Conservation (phyloP, 2,888 invertebrate species). For the Zygaena filipendulae region DNA sequence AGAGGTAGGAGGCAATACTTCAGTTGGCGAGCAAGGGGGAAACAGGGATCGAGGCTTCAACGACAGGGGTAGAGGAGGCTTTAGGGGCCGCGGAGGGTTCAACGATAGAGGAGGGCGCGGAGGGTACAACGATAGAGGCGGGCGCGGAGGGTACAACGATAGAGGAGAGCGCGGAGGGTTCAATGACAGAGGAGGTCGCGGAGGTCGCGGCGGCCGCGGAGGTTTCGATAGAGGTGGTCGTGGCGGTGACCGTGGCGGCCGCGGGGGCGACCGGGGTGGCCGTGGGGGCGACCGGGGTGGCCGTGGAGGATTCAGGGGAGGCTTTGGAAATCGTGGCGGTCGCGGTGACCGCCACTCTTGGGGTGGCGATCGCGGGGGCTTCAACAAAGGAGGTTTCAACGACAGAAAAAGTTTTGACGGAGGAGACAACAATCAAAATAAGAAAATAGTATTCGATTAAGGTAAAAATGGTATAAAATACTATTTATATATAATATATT, state of each 20-base stretch:
- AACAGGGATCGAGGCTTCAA: conserved; percentile 23
- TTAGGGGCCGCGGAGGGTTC: conserved; percentile 34
- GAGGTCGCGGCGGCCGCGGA: conserved; percentile 30
- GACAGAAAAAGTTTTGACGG: conserved; percentile 73
- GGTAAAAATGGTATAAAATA: too few relatives aligned
- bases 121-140: conserved; percentile 27
- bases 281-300: conserved; percentile 24
- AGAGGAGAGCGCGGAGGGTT: conserved; percentile 34
- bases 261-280: conserved; percentile 28
- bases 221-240: conserved; percentile 24
- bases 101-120: conserved; percentile 26
- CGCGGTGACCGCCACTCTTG: conserved; percentile 52
- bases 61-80: conserved; percentile 22
- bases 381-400: conserved; percentile 64
- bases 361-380: conserved; percentile 52
- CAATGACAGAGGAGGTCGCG: conserved; percentile 31
- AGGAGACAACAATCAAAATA: conserved; percentile 71
- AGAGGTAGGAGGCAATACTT: conserved; percentile 29
- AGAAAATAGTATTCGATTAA: conserved; percentile 79
- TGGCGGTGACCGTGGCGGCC: conserved; percentile 19
- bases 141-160: conserved; percentile 23
- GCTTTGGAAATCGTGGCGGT: conserved; percentile 24
- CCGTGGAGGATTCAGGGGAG: conserved; percentile 24
- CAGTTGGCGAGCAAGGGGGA: conserved; percentile 34
- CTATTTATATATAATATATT: too few relatives aligned